These are phyloP conservation scores for Tillus elongatus DNA, from an alignment of 2,888 invertebrate species.

Conservation along the genomic window DNA sequence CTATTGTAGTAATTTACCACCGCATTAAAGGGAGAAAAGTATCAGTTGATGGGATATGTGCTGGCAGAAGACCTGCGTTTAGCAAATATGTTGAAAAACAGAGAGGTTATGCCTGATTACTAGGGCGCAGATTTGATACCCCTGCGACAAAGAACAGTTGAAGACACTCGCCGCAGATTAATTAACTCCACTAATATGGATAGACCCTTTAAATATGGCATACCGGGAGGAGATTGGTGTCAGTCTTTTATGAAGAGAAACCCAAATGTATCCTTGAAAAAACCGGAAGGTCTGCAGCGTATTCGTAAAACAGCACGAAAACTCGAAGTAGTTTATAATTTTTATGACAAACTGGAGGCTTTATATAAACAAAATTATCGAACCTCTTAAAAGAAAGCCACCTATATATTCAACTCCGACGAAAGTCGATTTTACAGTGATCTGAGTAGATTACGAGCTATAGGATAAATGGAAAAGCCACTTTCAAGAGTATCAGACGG, in stretches of 20 bases:
- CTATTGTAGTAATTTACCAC: too few relatives aligned
- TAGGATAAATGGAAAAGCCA: neutral
- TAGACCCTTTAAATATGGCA: too few relatives aligned
- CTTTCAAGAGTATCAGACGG: neutral
- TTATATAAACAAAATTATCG: neutral
- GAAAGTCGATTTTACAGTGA: neutral
- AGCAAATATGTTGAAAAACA: too few relatives aligned
- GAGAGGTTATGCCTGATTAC: too few relatives aligned
- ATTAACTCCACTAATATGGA: too few relatives aligned
- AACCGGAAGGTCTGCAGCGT: neutral
- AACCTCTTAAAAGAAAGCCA: neutral
- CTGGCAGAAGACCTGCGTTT: too few relatives aligned
- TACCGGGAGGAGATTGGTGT: too few relatives aligned
- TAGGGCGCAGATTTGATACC: too few relatives aligned
- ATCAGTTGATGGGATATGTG: too few relatives aligned
- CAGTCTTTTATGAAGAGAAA: neutral
- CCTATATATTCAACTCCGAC: neutral
- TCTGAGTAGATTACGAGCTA: neutral
- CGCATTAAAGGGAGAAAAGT: too few relatives aligned
- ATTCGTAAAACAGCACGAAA: neutral
- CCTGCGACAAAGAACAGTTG: too few relatives aligned
- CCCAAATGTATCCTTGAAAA: neutral
- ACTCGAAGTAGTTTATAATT: neutral
- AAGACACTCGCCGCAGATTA: too few relatives aligned
- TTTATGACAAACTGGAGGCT: neutral